Evolutionary conservation across 2,888 invertebrate species (phyloP), one percentile per base, ranked within the genome.

Genomic region (Antheraea assamensis): DNA sequence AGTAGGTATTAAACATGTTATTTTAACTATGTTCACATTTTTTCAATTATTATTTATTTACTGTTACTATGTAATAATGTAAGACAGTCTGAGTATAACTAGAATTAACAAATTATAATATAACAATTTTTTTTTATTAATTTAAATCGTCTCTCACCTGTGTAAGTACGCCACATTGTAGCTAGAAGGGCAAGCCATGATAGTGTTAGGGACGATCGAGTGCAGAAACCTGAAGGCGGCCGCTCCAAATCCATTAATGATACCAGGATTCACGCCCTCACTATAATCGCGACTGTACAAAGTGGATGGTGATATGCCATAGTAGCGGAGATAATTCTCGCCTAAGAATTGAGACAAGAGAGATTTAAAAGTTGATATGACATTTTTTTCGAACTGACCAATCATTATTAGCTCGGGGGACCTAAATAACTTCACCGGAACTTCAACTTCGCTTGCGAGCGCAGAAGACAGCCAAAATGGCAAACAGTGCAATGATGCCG

Each of bases 211-310:
- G 75, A 97, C 95, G 71, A 96, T 88, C 1, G 96, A 95, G 88
- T 97, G 97, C 84, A 97, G 96, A 84, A 95, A 96, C 84, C 97
- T 92, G 88, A 96, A 97, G 35, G 97, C 97, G 1, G 96, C 96
- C 0, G 95, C 96, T 0, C 96, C 95, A 82, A 97, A 97, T 66
- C 96, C 96, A 83, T 97, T 97, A 75, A 97, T 92, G 58, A 96
- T 89, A 2, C 95, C 96, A 0, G 97, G 96, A 84, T 96, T 95
- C 0, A 96, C 95, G 2, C 93, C 91, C 27, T 95, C 92, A 80
- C 95, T 93, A 88, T 97, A 97, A 87, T 97, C 97, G 75, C 96
- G 95, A 47, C 96, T 96, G 88, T 95, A 96, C 47, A 93, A 91
- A 0, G 95, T 89, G 0, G 95, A 95, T 0, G 96, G 96, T 0